These are phyloP conservation scores for Hirundichthys speculiger DNA, from an alignment of 2,113 vertebrate genomes.

Conservation along the genomic window DNA sequence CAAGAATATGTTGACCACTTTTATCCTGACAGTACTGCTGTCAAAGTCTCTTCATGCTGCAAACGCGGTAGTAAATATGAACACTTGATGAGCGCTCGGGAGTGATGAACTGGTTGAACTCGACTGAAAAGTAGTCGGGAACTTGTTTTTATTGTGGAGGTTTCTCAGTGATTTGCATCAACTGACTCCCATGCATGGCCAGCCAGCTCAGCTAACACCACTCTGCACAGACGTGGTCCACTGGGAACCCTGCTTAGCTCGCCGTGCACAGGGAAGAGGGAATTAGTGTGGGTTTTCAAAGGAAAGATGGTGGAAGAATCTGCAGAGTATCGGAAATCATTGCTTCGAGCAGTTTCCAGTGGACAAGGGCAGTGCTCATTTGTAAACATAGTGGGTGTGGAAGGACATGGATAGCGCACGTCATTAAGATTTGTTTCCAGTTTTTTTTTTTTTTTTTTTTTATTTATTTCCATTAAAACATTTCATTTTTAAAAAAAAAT, in stretches of 20 bases:
- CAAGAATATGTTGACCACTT: background rate
- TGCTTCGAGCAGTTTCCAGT: conserved; percentile 56
- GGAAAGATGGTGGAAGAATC: conserved; percentile 58
- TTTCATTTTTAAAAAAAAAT: conserved; percentile 12
- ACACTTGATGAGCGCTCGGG: background rate
- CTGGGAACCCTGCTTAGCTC: conserved; percentile 68
- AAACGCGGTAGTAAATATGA: background rate
- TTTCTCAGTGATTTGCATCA: conserved; percentile 62
- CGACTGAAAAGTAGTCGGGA: conserved; percentile 8
- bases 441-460: too few species aligned
- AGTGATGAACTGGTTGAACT: conserved; percentile 8
- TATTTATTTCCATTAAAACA: conserved; percentile 37
- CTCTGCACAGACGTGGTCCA: conserved; percentile 47
- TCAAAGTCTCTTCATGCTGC: background rate
- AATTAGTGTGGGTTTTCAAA: conserved; percentile 74
- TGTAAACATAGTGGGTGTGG: conserved; percentile 53
- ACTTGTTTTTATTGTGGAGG: conserved; percentile 22
- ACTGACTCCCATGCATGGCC: conserved; percentile 60
- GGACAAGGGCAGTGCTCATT: conserved; percentile 54
- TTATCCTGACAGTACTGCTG: background rate
- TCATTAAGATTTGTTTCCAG: conserved; percentile 47
- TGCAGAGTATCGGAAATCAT: conserved; percentile 71
- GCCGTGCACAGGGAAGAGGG: conserved; percentile 49
- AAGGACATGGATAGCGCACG: conserved; percentile 36
- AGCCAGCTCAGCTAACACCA: conserved; percentile 57